Conservation (phyloP, 2,113 vertebrate genomes). For the Onychostruthus taczanowskii region DNA sequence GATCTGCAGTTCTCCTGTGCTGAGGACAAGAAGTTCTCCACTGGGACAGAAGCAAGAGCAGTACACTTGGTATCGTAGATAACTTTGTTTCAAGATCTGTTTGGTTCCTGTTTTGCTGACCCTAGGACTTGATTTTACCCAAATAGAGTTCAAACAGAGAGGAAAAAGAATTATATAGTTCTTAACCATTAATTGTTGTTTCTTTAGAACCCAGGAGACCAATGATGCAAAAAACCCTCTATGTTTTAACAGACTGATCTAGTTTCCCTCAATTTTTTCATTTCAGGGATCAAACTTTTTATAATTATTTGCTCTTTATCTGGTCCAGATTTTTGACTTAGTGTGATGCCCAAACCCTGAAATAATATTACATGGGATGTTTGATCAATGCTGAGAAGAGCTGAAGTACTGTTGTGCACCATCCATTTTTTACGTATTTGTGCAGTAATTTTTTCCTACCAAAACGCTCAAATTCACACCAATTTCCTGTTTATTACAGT, state of each 20-base stretch:
- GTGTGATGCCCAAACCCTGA: not conserved
- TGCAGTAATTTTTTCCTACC: not conserved
- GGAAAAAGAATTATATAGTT: not conserved
- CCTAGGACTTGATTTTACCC: not conserved
- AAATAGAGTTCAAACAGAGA: not conserved
- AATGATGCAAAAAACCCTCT: accelerated
- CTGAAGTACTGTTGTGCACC: not conserved
- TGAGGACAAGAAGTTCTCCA: not conserved
- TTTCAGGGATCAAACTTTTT: not conserved
- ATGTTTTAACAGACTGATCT: not conserved
- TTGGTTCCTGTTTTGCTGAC: not conserved
- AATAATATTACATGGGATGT: not conserved
- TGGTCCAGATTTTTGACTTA: not conserved
- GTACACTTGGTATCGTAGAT: not conserved
- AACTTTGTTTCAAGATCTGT: not conserved
- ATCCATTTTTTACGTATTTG: not conserved
- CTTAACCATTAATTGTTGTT: not conserved
- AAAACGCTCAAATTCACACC: not conserved
- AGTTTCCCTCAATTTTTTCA: not conserved
- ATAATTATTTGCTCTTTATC: not conserved
- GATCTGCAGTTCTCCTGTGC: not conserved
- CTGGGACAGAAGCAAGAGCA: not conserved
- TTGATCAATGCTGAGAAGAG: not conserved
- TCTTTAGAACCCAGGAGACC: not conserved
- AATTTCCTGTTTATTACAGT: not conserved